Evolutionary conservation across 2,113 vertebrate genomes (phyloP), one percentile per base, ranked within the genome.

Genomic region (Misgurnus mizolepis): DNA sequence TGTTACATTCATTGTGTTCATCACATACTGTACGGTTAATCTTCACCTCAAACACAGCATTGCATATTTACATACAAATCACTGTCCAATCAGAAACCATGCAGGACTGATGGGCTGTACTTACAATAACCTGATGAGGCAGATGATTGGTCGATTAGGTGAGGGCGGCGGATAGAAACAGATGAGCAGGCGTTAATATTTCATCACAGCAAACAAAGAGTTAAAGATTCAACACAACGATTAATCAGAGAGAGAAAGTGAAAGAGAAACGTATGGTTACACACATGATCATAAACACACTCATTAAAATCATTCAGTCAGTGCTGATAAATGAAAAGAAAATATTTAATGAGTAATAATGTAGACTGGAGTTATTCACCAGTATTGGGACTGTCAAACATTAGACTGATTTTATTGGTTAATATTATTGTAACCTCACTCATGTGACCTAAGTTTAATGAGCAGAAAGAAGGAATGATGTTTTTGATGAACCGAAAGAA

Each of bases 51-150:
- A 34, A 34, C 76, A 18, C 80, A 68, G 82, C 40, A 67, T 80
- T 1, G 10, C 7, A 5, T 27, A 34, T 47, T 41, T 11, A 84
- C 85, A 85, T 11, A 41, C 73, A 81, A 76, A 85, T 62, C 72
- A 85, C 69, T 85, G 79, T 84, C 78, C 58, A 90, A 92, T 89
- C 87, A 90, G 53, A 84, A 83, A 83, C 86, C 85, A 83, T 81
- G 43, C 80, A 84, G 86, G 80, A 80, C 50, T 75, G 82, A 76
- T 12, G 88, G 87, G 84, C 84, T 73, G 84, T 93, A 93, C 92
- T 94, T 93, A 93, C 93, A 40, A 93, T 92, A 78, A 89, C 91
- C 91, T 93, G 89, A 89, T 6, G 91, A 88, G 87, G 90, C 87
- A 83, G 85, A 71, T 79, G 60, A 76, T 85, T 83, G 87, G 85